Evolutionary conservation across 2,113 vertebrate species (phyloP), one percentile per base, ranked within the genome.

Genomic region (Panthera uncia): DNA sequence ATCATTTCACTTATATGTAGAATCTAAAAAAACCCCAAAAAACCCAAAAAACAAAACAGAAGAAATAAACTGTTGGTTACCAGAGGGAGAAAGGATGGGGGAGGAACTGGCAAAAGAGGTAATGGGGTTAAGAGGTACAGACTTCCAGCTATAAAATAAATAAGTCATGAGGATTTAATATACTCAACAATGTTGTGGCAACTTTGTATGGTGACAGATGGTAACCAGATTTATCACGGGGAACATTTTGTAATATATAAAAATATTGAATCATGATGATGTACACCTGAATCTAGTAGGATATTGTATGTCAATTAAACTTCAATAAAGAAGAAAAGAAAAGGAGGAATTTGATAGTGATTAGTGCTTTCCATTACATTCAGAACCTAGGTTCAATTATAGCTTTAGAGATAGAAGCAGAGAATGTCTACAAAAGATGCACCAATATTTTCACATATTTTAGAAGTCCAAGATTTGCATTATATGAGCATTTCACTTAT

Each of bases 361-460:
- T 82, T 68, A 89, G 95, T 68, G 45, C 31, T 45, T 95, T 95
- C 80, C 16, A 88, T 95, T 93, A 74, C 31, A 76, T 80, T 84
- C 38, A 94, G n/a, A 89, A 73, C 65, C 10, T 31, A 73, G 36
- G 65, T 91, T 78, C 18, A 80, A 61, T 21, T 94, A 4, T 93
- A 69, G 7, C 25, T 83, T 41, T n/a, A 48, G 66, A 84, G 45
- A 86, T 16, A 83, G 23, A 38, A 57, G 4, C 6, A 74, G 27
- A 36, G 23, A 31, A 96, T 25, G 29, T 65, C 52, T 45, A 36
- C 9, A 84, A 68, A 83, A 91, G 12, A 78, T 73, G 15, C 92
- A 91, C 3, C 7, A 84, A 45, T 1, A 41, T 87, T 87, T 79
- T 80, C 31, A 90, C 57, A 85, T 19, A 7, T 71, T 89, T 74